phyloP scores from a whole-genome alignment of 2,113 vertebrate species.

The Haliaeetus leucogaster region DNA sequence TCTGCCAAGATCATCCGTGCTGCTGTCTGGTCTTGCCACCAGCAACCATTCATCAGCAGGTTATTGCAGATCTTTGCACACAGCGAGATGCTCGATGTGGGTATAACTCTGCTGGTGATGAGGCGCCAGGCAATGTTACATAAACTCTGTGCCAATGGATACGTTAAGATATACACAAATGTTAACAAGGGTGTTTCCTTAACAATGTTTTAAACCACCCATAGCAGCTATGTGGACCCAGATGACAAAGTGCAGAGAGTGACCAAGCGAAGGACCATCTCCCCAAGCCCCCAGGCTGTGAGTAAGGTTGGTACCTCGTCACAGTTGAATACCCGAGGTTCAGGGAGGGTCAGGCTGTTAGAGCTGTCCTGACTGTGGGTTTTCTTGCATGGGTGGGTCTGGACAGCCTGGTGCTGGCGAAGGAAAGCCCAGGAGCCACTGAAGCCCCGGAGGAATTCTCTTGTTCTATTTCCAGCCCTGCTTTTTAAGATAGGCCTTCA shows the following conservation, averaged over 20 bases:
- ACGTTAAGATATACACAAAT: not conserved
- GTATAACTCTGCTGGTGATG: not conserved
- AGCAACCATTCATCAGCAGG: not conserved
- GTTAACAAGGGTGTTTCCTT: not conserved
- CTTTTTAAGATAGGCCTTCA: conserved; percentile 16
- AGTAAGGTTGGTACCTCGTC: not conserved
- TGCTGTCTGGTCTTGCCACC: not conserved
- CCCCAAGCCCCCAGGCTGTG: not conserved
- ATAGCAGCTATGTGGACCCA: not conserved
- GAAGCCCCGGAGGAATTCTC: not conserved
- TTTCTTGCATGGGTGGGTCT: not conserved
- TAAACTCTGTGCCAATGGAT: not conserved
- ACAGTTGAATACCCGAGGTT: not conserved
- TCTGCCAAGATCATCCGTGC: not conserved
- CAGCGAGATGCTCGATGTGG: not conserved
- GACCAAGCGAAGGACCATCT: not conserved
- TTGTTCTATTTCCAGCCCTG: conserved; percentile 9
- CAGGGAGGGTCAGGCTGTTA: not conserved
- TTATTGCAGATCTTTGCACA: not conserved
- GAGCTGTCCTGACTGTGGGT: not conserved
- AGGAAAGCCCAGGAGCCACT: not conserved
- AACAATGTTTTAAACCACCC: not conserved
- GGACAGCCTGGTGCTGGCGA: not conserved
- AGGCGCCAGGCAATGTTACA: not conserved
- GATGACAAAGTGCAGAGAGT: not conserved